Conservation (phyloP, 2,797 vertebrate species). For the Hylomyscus alleni region DNA sequence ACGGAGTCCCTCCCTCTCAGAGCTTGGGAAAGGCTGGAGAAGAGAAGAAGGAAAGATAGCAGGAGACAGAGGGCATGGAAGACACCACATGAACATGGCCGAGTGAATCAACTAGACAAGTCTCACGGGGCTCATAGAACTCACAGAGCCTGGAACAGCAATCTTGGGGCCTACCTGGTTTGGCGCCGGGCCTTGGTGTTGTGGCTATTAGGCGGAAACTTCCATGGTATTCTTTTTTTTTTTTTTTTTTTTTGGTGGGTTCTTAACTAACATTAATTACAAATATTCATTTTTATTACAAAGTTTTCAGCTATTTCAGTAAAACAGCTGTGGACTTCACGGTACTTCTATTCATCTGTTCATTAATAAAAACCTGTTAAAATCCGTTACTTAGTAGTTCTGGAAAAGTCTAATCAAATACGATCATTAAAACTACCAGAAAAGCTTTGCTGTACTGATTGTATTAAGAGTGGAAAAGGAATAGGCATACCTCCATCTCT, state of each 20-base stretch:
- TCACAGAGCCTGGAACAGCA: neutral
- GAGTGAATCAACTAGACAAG: neutral
- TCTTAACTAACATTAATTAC: slow-evolving; percentile 32
- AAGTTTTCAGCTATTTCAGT: slow-evolving; percentile 79
- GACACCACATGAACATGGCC: neutral
- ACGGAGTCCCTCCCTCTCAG: neutral
- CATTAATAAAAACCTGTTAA: slow-evolving; percentile 83
- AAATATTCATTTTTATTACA: slow-evolving; percentile 66
- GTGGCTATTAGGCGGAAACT: neutral
- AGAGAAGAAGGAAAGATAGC: neutral
- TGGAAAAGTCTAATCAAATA: slow-evolving; percentile 72
- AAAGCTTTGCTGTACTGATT: slow-evolving; percentile 77
- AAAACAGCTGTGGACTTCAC: slow-evolving; percentile 8
- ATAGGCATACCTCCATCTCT: neutral
- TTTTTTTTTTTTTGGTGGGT: too few relatives aligned
- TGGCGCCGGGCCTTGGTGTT: neutral
- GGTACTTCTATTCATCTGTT: slow-evolving; percentile 71
- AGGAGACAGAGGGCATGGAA: neutral
- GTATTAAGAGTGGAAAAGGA: neutral
- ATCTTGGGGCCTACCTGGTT: too few relatives aligned
- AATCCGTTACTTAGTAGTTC: slow-evolving; percentile 78
- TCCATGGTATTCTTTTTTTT: neutral
- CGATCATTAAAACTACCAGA: slow-evolving; percentile 74
- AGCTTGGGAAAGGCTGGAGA: neutral
- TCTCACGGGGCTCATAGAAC: neutral